phyloP scores from a whole-genome alignment of 2,888 invertebrate genomes.

The Aspidiotus destructor region DNA sequence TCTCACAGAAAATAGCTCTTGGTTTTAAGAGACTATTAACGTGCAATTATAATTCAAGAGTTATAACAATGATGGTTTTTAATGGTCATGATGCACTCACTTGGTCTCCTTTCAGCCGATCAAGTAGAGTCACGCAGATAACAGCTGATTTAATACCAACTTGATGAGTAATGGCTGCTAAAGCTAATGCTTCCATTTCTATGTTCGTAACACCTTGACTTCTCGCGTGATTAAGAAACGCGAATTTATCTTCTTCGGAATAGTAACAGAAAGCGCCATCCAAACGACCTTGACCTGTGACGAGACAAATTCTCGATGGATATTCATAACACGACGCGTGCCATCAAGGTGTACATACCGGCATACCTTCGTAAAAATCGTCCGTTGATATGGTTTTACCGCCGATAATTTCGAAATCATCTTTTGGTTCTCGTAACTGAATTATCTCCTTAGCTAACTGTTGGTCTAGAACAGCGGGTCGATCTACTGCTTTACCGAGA shows the following conservation, averaged over 20 bases:
- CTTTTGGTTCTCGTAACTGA: slow-evolving; percentile 60
- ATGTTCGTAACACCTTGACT: slow-evolving; percentile 82
- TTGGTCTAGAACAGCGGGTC: slow-evolving; percentile 75
- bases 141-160: slow-evolving; percentile 90
- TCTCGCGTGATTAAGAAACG: slow-evolving; percentile 65
- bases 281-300: slow-evolving; percentile 76
- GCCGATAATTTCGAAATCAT: slow-evolving; percentile 74
- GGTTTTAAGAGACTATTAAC: too few relatives aligned
- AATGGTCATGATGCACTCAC: too few relatives aligned
- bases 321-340: not conserved
- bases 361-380: slow-evolving; percentile 90
- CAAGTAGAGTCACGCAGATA: slow-evolving; percentile 82
- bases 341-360: not conserved
- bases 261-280: slow-evolving; percentile 97
- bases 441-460: slow-evolving; percentile 72
- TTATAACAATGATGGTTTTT: too few relatives aligned
- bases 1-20: too few relatives aligned
- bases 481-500: slow-evolving; percentile 67
- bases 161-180: slow-evolving; percentile 85
- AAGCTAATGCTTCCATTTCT: slow-evolving; percentile 92
- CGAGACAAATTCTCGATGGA: slow-evolving; percentile 7
- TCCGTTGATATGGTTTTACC: slow-evolving; percentile 95
- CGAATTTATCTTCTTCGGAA: slow-evolving; percentile 76
- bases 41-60: too few relatives aligned
- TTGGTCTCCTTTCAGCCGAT: slow-evolving; percentile 90